Base-by-base conservation (phyloP, 2,797 vertebrate species). In the Phalanger gymnotis region DNA sequence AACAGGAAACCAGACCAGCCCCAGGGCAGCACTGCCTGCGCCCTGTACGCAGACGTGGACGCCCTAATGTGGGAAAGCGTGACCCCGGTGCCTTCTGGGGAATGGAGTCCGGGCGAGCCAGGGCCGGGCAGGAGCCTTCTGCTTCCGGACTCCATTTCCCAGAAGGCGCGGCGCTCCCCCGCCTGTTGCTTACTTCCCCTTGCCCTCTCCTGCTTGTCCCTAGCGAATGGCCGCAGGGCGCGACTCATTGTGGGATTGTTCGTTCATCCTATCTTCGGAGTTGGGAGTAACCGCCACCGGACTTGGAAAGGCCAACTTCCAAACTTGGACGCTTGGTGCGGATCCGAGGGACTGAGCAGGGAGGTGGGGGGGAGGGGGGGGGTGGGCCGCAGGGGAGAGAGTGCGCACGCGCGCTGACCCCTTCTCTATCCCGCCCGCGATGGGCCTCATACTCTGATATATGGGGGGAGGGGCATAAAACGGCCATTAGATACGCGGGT, bases 321-420 rank as follows among this genome's bases (percentile, higher is more conserved):
- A 81, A 27, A 27, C 40, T 81, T 25, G 40, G 40, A 28, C 40
- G 47, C 22, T 51, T 87, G 66, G 66, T 92, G 89, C 93, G 66
- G 81, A 92, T 93, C 57, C 57, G 87, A 25, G 53, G 92, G 93
- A 89, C 91, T 54, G 87, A 92, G 55, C 53, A 30, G 66, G 47
- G 51, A 13, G 13, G 81, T 54, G 53, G 54, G 91, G 95, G 96
- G 95, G 57, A 58, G 90, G 95, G 95, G 95, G 95, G 94, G 94
- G 93, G 89, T 53, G 90, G 81, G 93, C 93, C 92, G n/a, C n/a
- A 25, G 22, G 95, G 93, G 92, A 57, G 90, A 52, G 92, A 95
- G 94, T 58, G 53, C 92, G 58, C 73, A 90, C 0, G 73, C 73
- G 73, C 40, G 31, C 2, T 0, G 3, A 47, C 22, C 22, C 7